phyloP scores from a whole-genome alignment of 30 jellyfish, hydroid and myxozoan species.

The Haliclystus octoradiatus region DNA sequence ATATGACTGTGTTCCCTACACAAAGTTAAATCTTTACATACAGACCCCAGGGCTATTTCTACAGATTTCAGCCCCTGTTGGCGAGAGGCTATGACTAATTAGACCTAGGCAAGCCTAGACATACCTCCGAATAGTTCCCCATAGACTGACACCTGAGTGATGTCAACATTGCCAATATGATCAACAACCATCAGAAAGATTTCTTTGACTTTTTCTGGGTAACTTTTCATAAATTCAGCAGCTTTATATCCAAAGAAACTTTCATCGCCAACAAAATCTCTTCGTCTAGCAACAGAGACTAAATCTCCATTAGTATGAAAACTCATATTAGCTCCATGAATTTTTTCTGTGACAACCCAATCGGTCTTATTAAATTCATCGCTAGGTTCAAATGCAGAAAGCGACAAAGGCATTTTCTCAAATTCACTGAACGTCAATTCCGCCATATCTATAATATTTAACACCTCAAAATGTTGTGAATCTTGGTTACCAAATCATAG shows the following conservation, averaged over 20 bases:
- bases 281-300: conserved; percentile 64
- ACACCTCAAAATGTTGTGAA: too few relatives aligned
- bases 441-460: not conserved
- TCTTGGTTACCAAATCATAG: too few relatives aligned
- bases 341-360: conserved; percentile 83
- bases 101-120: too few relatives aligned
- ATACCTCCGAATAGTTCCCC: conserved; percentile 94
- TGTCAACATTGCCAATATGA: conserved; percentile 8
- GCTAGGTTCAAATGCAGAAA: not conserved
- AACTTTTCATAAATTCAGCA: conserved; percentile 61
- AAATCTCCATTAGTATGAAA: conserved; percentile 69
- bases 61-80: too few relatives aligned
- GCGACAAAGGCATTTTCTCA: conserved; percentile 59
- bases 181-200: conserved; percentile 38
- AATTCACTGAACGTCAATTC: conserved; percentile 52
- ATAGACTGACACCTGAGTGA: conserved; percentile 54
- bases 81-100: too few relatives aligned
- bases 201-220: conserved; percentile 55
- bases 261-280: conserved; percentile 67
- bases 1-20: too few relatives aligned
- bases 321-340: conserved; percentile 93
- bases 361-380: conserved; percentile 17
- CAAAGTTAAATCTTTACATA: too few relatives aligned
- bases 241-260: conserved; percentile 25
- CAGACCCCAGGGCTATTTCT: too few relatives aligned